phyloP scores from a whole-genome alignment of 2,888 invertebrate genomes.

The Ypsolopha sequella region DNA sequence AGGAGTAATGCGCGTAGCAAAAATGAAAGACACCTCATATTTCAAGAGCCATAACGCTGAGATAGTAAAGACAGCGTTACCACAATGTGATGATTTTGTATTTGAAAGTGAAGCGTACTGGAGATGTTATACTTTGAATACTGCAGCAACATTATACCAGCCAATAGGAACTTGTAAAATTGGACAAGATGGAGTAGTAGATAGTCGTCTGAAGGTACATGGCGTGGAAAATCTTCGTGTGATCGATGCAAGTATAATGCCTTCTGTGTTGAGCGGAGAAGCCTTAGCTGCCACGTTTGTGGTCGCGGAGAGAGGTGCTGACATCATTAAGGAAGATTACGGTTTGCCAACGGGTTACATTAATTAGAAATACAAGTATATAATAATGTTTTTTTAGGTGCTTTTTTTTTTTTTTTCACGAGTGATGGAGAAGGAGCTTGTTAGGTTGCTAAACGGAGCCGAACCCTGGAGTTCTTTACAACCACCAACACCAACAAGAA shows the following conservation, averaged over 20 bases:
- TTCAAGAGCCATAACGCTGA: conserved; percentile 30
- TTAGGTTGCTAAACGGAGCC: too few species aligned
- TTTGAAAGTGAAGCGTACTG: conserved; percentile 43
- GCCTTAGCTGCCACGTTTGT: conserved; percentile 83
- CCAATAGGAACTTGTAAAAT: conserved; percentile 75
- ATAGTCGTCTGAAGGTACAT: conserved; percentile 72
- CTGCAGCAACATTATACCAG: conserved; percentile 66
- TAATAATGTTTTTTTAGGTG: too few species aligned
- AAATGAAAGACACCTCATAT: conserved; percentile 31
- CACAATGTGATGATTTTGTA: conserved; percentile 25
- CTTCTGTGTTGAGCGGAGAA: conserved; percentile 80
- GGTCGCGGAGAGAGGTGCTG: conserved; percentile 85
- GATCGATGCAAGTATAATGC: conserved; percentile 85
- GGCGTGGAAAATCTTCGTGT: conserved; percentile 78
- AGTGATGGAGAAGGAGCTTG: too few species aligned
- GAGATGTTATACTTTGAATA: conserved; percentile 53
- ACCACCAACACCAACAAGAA: too few species aligned
- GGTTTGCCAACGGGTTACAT: background rate
- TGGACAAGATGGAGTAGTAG: conserved; percentile 73
- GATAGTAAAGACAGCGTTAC: conserved; percentile 21
- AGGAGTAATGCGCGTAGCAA: conserved; percentile 28
- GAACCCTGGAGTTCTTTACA: too few species aligned
- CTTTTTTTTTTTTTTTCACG: too few species aligned
- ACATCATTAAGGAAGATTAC: conserved; percentile 74
- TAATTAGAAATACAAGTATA: too few species aligned